A percentile compares a stretch with the other conserved stretches of the same genome.
These are phyloP conservation scores for Mesorhabditis sp. DNA, from an alignment of 2,888 invertebrate genomes.

Conservation along the genomic window DNA sequence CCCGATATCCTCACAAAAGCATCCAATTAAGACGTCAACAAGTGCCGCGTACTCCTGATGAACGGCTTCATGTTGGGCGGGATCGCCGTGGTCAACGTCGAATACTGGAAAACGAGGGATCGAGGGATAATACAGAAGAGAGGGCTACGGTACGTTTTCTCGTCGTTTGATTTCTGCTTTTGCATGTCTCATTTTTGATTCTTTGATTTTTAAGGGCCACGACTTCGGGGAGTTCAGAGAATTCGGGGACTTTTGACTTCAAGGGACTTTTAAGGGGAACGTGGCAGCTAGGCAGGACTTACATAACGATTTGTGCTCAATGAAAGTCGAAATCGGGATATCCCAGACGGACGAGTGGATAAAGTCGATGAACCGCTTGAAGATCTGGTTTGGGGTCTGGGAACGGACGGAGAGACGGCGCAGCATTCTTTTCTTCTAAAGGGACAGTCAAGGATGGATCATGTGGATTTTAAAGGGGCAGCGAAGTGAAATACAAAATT, in stretches of 20 bases:
- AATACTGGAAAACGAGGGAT: slow-evolving; percentile 59
- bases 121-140: not conserved
- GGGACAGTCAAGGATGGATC: not conserved
- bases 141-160: not conserved
- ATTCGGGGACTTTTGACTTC: too few relatives aligned
- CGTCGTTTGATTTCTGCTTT: not conserved
- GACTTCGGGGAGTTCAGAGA: too few relatives aligned
- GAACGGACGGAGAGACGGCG: not conserved
- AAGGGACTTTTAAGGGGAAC: not conserved
- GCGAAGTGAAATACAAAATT: not conserved
- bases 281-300: not conserved
- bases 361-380: slow-evolving; percentile 41
- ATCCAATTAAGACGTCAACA: slow-evolving; percentile 53
- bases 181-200: not conserved
- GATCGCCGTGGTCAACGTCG: slow-evolving; percentile 59
- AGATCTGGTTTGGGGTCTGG: not conserved
- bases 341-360: slow-evolving; percentile 49
- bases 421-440: not conserved
- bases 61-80: slow-evolving; percentile 49
- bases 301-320: slow-evolving; percentile 52
- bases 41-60: slow-evolving; percentile 59
- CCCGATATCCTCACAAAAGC: slow-evolving; percentile 35
- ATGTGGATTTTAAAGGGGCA: not conserved
- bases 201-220: too few relatives aligned
- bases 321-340: slow-evolving; percentile 48